Percentiles rank a stretch among this genome's conserved stretches.
These are phyloP conservation scores for Clavelina lepadiformis DNA, from an alignment of 23 tunicate genomes.

Conservation along the genomic window DNA sequence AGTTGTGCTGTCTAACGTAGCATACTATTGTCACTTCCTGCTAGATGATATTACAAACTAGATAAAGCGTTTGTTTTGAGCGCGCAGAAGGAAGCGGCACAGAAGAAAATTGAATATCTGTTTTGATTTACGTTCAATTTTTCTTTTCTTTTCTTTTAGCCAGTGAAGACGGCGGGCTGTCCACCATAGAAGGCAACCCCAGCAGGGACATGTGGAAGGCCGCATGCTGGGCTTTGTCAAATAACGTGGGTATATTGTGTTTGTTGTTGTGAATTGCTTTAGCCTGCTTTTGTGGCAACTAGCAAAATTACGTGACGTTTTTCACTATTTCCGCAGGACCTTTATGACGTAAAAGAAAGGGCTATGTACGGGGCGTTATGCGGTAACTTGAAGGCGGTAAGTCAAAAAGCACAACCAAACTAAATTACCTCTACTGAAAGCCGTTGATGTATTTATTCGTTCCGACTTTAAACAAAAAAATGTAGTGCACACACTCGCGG, in stretches of 20 bases:
- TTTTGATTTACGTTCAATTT: neutral
- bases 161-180: conserved; percentile 32
- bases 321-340: conserved; percentile 29
- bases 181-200: conserved; percentile 73
- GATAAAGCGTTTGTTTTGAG: too few species aligned
- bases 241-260: conserved; percentile 39
- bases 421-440: neutral
- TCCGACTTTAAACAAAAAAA: conserved; percentile 1
- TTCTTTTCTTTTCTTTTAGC: neutral
- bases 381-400: conserved; percentile 76
- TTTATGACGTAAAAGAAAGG: conserved; percentile 41
- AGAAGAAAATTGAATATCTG: too few species aligned
- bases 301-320: neutral
- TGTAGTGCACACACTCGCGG: neutral
- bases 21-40: too few species aligned
- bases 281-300: too few species aligned
- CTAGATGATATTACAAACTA: too few species aligned
- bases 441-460: neutral
- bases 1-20: too few species aligned
- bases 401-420: neutral
- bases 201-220: conserved; percentile 70
- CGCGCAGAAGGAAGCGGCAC: too few species aligned
- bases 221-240: conserved; percentile 77
- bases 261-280: too few species aligned
- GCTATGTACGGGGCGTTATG: conserved; percentile 84